Percentiles rank a stretch among this genome's conserved stretches.
These are phyloP conservation scores for Heliconius erato DNA, from an alignment of 2,888 invertebrate species.

Conservation along the genomic window DNA sequence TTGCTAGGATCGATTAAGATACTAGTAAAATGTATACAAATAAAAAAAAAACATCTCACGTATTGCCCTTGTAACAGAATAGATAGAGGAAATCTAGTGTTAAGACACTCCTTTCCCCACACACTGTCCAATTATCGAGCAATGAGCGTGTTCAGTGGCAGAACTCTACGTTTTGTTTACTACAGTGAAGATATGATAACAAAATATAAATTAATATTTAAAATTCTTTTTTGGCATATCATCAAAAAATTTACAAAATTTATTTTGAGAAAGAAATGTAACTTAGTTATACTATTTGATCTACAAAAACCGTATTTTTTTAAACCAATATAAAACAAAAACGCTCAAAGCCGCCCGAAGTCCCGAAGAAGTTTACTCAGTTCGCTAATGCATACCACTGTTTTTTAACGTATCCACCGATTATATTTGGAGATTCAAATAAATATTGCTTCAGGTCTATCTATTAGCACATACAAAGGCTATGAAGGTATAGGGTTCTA, in stretches of 20 bases:
- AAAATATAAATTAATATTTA: neutral
- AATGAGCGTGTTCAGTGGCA: neutral
- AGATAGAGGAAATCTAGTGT: neutral
- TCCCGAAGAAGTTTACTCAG: conserved; percentile 46
- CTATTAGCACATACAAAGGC: conserved; percentile 49
- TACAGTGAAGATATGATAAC: neutral
- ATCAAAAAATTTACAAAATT: neutral
- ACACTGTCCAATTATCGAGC: too few relatives aligned
- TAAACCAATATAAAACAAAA: conserved; percentile 5
- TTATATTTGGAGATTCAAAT: conserved; percentile 47
- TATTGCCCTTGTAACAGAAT: too few relatives aligned
- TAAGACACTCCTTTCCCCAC: neutral
- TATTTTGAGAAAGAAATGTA: neutral
- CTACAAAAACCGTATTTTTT: neutral
- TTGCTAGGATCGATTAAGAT: too few relatives aligned
- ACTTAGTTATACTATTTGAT: neutral
- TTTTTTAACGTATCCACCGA: conserved; percentile 43
- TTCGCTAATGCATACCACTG: conserved; percentile 47
- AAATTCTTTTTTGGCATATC: neutral
- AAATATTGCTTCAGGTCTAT: conserved; percentile 47
- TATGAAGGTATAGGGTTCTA: conserved; percentile 12
- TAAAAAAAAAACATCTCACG: too few relatives aligned
- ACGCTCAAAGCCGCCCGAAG: conserved; percentile 37
- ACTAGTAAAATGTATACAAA: too few relatives aligned
- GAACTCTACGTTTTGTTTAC: neutral